Evolutionary conservation across 2,797 vertebrate genomes (phyloP), one percentile per base, ranked within the genome.

Genomic region (Hypotaenidia philippensis): DNA sequence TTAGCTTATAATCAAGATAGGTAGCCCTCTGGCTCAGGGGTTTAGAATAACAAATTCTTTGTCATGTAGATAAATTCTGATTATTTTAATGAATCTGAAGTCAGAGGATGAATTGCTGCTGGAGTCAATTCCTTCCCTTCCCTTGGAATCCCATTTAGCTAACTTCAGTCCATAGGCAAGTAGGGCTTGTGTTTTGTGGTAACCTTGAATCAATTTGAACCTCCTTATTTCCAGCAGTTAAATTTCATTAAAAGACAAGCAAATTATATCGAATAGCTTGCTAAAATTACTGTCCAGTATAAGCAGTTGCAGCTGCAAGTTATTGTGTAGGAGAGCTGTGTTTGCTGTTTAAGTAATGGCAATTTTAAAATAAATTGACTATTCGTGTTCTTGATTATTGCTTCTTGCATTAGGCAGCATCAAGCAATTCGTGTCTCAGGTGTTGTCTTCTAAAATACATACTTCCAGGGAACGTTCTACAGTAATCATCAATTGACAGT

Each of bases 301-400:
- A 50, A 55, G 27, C 52, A 66, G 34, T 56, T 81, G 44, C 7
- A 38, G 50, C 83, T 90, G 45, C 14, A 85, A 76, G 34, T 90
- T 69, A 21, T 83, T 91, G 27, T 47, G 11, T 38, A 16, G 27
- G 25, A 18, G 22, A 60, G 34, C 56, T 83, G 22, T 75, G 63
- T 71, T 92, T 81, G 52, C 49, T 78, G 14, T 63, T 21, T 55
- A 77, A 92, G 49, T 83, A 86, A 66, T 85, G 34, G 36, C 32
- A 90, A 68, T 79, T 93, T 84, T 40, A 66, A 94, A 89, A 63
- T 57, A 91, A 85, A 87, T 89, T 56, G 64, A 11, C 52, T 89
- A 23, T 74, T 83, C 5, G 1, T 90, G 38, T 85, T 91, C 57
- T 79, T 93, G 75, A 85, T 94, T 77, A 53, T 44, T 47, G 31